Conservation (phyloP, 2,888 invertebrate species). For the Empis stercorea region DNA sequence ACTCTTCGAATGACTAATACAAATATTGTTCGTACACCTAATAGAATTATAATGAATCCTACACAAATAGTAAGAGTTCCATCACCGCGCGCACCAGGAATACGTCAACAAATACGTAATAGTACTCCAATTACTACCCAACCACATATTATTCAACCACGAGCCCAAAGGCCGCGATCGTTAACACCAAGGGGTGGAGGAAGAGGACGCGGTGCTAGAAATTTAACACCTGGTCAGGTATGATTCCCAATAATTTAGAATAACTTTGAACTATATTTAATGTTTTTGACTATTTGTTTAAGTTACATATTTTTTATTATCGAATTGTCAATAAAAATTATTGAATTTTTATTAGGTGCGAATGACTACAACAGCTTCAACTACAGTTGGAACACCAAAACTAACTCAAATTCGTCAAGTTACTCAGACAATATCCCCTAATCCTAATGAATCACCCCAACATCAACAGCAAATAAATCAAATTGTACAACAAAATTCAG, state of each 20-base stretch:
- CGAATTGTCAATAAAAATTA: too few species aligned
- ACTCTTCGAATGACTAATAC: constrained; percentile 11
- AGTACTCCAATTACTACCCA: constrained; percentile 12
- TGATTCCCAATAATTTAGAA: too few species aligned
- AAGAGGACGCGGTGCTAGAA: constrained; percentile 13
- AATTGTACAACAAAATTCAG: constrained; percentile 10
- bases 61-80: constrained; percentile 16
- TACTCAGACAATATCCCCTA: neutral
- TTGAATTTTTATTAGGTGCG: too few species aligned
- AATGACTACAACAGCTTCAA: neutral
- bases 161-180: neutral
- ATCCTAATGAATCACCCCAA: neutral
- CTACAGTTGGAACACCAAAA: constrained; percentile 6
- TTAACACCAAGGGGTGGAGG: neutral
- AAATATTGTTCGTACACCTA: constrained; percentile 6
- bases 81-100: constrained; percentile 13
- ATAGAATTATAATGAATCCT: constrained; percentile 7
- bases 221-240: constrained; percentile 8
- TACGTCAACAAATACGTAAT: constrained; percentile 14
- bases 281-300: constrained; percentile 5
- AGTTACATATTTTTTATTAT: neutral
- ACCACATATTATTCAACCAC: neutral
- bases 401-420: neutral
- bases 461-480: neutral
- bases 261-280: constrained; percentile 1